Base-by-base conservation (phyloP, 2,888 invertebrate species). In the Stenolophus ochropezus region DNA sequence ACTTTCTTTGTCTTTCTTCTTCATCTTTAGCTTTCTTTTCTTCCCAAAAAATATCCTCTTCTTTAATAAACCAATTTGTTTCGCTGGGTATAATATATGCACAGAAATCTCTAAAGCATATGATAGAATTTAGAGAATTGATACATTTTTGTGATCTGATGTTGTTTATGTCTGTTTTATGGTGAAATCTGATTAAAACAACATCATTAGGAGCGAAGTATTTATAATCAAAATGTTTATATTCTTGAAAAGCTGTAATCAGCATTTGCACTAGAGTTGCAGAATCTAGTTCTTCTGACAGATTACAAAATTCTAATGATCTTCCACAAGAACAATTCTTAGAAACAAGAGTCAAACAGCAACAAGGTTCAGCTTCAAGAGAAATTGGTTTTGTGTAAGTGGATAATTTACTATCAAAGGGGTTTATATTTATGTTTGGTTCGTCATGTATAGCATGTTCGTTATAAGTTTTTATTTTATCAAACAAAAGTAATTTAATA, bases 51-150 rank as follows among this genome's bases (percentile, higher is more conserved):
- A 11, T 23, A 0, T 27, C 5, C 49, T 78, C 78, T 69, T 78
- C n/a, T 11, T 49, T 51, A 2, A 69, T 8, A 14, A 78, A 78
- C 65, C 65, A 78, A 8, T 78, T 69, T 11, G 42, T 65, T 21
- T 61, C 47, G 3, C 25, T 23, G 20, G 78, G 49, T 49, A 78
- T n/a, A 16, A 78, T 25, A 47, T 23, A 69, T 4, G 78, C 78
- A 27, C 65, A 65, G 27, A 78, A 78, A 69, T 78, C 78, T 6
- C 78, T n/a, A 51, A 78, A 78, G 23, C 78, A 78, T 4, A 49
- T 6, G 5, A 51, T 14, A 16, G 69, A 42, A 49, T 49, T 25
- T n/a, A 78, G 4, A 4, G 78, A 33, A 14, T 47, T 69, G 1
- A 49, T 25, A 42, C 53, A 69, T n/a, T 27, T 25, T 23, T 51